A percentile compares a stretch with the other conserved stretches of the same genome.
Evolutionary conservation across 2,888 invertebrate genomes (phyloP).

Genomic region (Ornithoptera priamus): DNA sequence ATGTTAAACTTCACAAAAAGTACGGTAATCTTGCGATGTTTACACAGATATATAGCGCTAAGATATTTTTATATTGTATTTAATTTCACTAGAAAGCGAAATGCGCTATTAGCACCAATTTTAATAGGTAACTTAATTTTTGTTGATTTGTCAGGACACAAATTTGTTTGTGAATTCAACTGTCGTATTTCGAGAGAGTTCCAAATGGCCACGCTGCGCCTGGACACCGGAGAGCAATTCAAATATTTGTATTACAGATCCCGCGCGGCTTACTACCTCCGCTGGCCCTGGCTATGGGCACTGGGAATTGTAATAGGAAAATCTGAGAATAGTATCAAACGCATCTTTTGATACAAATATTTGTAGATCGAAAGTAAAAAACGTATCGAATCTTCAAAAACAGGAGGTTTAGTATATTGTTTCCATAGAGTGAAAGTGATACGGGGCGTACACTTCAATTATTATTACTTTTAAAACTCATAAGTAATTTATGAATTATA

Average conservation of each 20-base stretch:
- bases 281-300: not conserved
- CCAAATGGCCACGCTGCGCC: constrained; percentile 22
- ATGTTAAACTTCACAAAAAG: not conserved
- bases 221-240: constrained; percentile 28
- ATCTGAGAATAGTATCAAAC: not conserved
- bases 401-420: too few species aligned
- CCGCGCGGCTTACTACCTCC: constrained; percentile 23
- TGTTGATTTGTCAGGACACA: constrained; percentile 4
- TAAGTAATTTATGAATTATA: too few species aligned
- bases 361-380: not conserved
- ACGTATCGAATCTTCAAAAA: not conserved
- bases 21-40: not conserved
- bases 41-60: not conserved
- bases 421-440: too few species aligned
- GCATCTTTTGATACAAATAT: not conserved
- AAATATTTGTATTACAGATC: constrained; percentile 40
- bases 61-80: not conserved
- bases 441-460: too few species aligned
- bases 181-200: constrained; percentile 14
- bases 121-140: not conserved
- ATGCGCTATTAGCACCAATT: not conserved
- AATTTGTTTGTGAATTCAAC: constrained; percentile 20
- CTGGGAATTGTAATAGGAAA: not conserved
- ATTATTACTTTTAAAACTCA: too few species aligned
- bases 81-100: too few species aligned